Base-by-base conservation (phyloP, 2,888 invertebrate species). In the Sarcophaga variegata region DNA sequence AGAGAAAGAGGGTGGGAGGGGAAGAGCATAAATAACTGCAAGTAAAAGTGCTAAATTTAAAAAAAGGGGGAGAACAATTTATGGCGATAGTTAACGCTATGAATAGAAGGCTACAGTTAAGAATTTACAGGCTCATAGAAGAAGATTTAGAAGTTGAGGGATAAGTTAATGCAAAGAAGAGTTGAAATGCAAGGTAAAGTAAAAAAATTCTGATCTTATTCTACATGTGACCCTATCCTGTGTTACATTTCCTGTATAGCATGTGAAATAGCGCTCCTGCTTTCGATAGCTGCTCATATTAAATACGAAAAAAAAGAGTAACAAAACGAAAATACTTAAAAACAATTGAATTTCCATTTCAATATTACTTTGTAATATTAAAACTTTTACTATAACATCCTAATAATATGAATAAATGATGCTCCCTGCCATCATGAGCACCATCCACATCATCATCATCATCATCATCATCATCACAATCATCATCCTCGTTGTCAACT, bases 341-440 rank as follows among this genome's bases (percentile, higher is more conserved):
- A 75, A 84, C 81, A 81, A 87, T 79, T 63, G 66, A 84, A 82
- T 82, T 79, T 87, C 69, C 71, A 81, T 84, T 84, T 87, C 78
- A 75, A 82, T 82, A 81, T 87, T 76, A 81, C 81, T 80, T 76
- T 86, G 64, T 67, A 59, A 47, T 74, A 79, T 63, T 20, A 59
- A 67, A 74, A n/a, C 54, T 74, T 69, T 67, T 20, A 54, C 45
- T 76, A 20, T 37, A 67, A 72, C 64, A 78, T 78, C 69, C 37
- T 45, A 85, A 76, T 78, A 83, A 72, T 54, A 84, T 71, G 60
- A 76, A 84, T 84, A 80, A 71, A 66, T 72, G 72, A 72, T 72
- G n/a, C 60, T 60, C 27, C 54, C 12, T 67, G 62, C 63, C 37
- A 37, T 37, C 37, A 37, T 37, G 5, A 10, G 0, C 12, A 12